Evolutionary conservation across 2,797 vertebrate species (phyloP).

Genomic region (Paramormyrops hopkinsi): DNA sequence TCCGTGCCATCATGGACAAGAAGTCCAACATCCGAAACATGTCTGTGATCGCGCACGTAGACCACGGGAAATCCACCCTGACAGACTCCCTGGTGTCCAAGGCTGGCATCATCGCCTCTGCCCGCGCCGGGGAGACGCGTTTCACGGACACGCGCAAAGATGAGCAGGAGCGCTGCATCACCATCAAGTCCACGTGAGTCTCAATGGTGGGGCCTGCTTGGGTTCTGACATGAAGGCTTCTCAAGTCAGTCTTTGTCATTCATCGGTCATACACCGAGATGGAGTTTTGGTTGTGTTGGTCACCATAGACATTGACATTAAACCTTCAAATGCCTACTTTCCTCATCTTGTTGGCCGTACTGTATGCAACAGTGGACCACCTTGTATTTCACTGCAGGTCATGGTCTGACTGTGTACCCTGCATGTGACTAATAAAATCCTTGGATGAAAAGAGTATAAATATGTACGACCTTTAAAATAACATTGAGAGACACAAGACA

Average conservation of each 20-base stretch:
- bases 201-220: not conserved
- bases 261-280: not conserved
- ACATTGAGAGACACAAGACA: not conserved
- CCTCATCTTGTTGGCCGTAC: not conserved
- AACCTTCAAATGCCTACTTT: not conserved
- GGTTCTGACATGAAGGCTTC: not conserved
- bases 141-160: slow-evolving; percentile 81
- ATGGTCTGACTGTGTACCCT: not conserved
- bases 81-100: slow-evolving; percentile 79
- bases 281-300: not conserved
- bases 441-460: not conserved
- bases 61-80: slow-evolving; percentile 78
- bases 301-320: not conserved
- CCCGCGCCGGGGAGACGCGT: slow-evolving; percentile 72
- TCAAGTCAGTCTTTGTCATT: not conserved
- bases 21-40: slow-evolving; percentile 85
- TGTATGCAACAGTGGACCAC: not conserved
- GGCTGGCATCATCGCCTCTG: slow-evolving; percentile 76
- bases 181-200: slow-evolving; percentile 80
- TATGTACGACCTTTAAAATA: not conserved
- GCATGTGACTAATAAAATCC: not conserved
- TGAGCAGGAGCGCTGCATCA: slow-evolving; percentile 80
- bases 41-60: slow-evolving; percentile 80
- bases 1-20: slow-evolving; percentile 84
- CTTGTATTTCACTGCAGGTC: not conserved